These are phyloP conservation scores for Pygathrix nemaeus DNA, from an alignment of 2,113 vertebrate species.

Conservation along the genomic window DNA sequence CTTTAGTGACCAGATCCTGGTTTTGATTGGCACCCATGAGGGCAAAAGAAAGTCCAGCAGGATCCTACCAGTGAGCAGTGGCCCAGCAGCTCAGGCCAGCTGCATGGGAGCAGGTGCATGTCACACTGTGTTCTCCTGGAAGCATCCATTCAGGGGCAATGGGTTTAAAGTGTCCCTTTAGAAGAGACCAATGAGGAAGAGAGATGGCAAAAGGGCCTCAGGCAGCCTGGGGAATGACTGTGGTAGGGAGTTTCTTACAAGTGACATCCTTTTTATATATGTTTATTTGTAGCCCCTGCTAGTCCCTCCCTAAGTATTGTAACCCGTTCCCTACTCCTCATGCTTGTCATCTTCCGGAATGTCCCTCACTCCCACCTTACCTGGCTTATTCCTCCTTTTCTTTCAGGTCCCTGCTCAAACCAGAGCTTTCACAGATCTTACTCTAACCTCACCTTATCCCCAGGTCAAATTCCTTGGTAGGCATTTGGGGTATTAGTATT, in stretches of 20 bases:
- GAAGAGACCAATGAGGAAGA: not conserved
- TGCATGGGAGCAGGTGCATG: not conserved
- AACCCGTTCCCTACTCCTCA: too few relatives aligned
- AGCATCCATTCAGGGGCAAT: not conserved
- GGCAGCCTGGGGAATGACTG: not conserved
- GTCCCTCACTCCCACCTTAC: not conserved
- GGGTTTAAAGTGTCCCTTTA: not conserved
- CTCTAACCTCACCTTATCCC: not conserved
- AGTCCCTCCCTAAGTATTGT: not conserved
- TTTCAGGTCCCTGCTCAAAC: not conserved
- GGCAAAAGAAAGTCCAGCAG: not conserved
- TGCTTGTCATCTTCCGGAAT: not conserved
- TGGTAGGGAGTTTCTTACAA: not conserved
- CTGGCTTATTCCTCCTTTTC: not conserved
- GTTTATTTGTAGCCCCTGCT: not conserved
- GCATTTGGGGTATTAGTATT: not conserved
- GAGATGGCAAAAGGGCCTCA: not conserved
- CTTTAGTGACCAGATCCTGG: not conserved
- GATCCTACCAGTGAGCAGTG: not conserved
- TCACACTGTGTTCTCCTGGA: not conserved
- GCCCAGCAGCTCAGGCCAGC: not conserved
- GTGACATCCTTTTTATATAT: not conserved
- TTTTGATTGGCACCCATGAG: not conserved
- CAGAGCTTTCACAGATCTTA: not conserved
- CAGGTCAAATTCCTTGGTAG: not conserved